Percentiles rank a stretch among this genome's conserved stretches.
phyloP scores from a whole-genome alignment of 2,113 vertebrate genomes.

The Garra rufa region DNA sequence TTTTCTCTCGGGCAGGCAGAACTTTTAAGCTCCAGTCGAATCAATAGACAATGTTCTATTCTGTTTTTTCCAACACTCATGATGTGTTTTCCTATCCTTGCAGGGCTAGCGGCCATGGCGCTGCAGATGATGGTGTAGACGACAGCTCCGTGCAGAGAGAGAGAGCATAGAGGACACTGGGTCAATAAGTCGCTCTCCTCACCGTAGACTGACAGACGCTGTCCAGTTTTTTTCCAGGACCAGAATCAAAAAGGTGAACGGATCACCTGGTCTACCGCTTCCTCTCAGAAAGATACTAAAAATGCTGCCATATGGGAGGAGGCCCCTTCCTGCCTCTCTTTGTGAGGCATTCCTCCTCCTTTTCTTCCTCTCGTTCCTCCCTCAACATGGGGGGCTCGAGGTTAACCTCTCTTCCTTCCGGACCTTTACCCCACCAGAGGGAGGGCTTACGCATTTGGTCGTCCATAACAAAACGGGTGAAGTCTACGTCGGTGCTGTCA shows the following conservation, averaged over 20 bases:
- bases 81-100: conserved; percentile 63
- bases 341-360: conserved; percentile 70
- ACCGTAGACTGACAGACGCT: conserved; percentile 32
- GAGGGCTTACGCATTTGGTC: conserved; percentile 92
- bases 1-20: conserved; percentile 57
- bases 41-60: conserved; percentile 60
- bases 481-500: conserved; percentile 91
- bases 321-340: conserved; percentile 66
- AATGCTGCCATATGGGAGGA: conserved; percentile 75
- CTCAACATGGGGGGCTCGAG: conserved; percentile 25
- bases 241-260: conserved; percentile 41
- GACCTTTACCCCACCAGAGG: conserved; percentile 85
- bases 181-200: conserved; percentile 51
- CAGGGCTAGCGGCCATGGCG: conserved; percentile 67
- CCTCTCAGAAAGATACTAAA: conserved; percentile 60
- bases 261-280: conserved; percentile 46
- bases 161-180: conserved; percentile 53
- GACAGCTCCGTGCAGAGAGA: conserved; percentile 37
- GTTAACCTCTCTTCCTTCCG: conserved; percentile 73
- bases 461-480: conserved; percentile 92
- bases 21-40: conserved; percentile 67
- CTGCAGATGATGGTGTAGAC: conserved; percentile 72
- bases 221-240: conserved; percentile 1
- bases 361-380: conserved; percentile 61
- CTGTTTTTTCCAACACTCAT: conserved; percentile 48